Evolutionary conservation across 2,888 invertebrate species (phyloP).

Genomic region (Drosophila colorata): DNA sequence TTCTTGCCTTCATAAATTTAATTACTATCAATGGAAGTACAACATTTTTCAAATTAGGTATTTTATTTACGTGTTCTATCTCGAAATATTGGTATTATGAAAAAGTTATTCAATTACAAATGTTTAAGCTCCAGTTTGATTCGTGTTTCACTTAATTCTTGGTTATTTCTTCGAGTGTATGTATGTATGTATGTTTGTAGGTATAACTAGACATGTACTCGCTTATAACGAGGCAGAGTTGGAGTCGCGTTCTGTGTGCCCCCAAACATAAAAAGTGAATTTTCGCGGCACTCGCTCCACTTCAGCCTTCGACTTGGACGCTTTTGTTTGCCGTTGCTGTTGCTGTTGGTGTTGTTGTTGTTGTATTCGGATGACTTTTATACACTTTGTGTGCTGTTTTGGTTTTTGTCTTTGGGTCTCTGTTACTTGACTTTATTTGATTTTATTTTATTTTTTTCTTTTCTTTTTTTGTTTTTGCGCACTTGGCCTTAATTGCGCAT

Average conservation of each 20-base stretch:
- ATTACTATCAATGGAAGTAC: too few species aligned
- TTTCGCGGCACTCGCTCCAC: constrained; percentile 58
- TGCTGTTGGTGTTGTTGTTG: constrained; percentile 12
- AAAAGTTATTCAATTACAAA: too few species aligned
- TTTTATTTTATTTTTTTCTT: constrained; percentile 5
- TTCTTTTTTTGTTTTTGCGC: constrained; percentile 46
- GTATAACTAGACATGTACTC: constrained; percentile 30
- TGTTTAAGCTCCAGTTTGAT: too few species aligned
- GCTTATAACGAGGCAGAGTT: constrained; percentile 7
- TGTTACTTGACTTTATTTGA: constrained; percentile 22
- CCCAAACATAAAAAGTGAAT: constrained; percentile 67
- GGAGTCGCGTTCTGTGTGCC: constrained; percentile 38
- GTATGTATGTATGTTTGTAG: neutral
- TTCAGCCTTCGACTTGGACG: constrained; percentile 58
- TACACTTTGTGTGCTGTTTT: constrained; percentile 29
- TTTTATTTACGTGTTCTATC: too few species aligned
- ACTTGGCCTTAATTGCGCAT: constrained; percentile 79
- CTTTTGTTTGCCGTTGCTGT: constrained; percentile 30
- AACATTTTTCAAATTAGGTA: too few species aligned
- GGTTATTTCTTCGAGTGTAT: neutral
- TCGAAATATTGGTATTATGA: too few species aligned
- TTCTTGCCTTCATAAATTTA: too few species aligned
- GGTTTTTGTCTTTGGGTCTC: constrained; percentile 27
- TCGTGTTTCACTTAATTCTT: too few species aligned
- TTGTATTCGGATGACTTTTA: constrained; percentile 44